Evolutionary conservation across 2,797 vertebrate genomes (phyloP).

Genomic region (Astyanax mexicanus): DNA sequence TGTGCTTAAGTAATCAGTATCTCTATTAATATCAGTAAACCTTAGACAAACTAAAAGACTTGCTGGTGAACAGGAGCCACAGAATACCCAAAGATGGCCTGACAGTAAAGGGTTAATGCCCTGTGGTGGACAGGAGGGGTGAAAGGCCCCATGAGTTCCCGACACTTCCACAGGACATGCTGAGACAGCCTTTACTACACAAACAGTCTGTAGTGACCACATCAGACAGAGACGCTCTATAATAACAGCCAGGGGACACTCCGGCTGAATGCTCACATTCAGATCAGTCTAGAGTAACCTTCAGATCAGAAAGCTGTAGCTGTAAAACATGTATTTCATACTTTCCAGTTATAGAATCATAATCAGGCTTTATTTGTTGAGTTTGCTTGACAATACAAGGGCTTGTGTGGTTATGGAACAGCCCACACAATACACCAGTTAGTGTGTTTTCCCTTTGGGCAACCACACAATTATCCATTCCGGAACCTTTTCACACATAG

Average conservation of each 20-base stretch:
- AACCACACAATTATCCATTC: no score
- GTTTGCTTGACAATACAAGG: slow-evolving; percentile 7
- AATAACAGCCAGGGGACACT: slow-evolving; percentile 58
- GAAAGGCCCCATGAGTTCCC: slow-evolving; percentile 56
- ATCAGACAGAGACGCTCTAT: slow-evolving; percentile 57
- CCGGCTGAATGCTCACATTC: slow-evolving; percentile 5
- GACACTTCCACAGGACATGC: slow-evolving; percentile 52
- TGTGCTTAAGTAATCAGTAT: no score
- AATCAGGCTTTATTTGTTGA: background rate
- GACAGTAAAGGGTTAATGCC: slow-evolving; percentile 14
- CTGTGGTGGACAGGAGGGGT: slow-evolving; percentile 36
- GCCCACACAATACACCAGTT: no score
- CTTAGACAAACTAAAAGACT: background rate
- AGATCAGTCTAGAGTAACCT: background rate
- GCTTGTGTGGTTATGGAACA: no score
- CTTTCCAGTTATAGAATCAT: background rate
- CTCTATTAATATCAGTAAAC: no score
- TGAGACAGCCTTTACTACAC: slow-evolving; percentile 50
- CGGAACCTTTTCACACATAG: no score
- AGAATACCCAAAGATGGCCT: background rate
- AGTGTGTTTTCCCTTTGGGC: no score
- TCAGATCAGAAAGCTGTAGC: background rate
- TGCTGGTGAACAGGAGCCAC: background rate
- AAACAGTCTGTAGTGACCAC: slow-evolving; percentile 59
- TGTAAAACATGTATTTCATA: background rate